phyloP scores from a whole-genome alignment of 2,797 vertebrate genomes.

The Dicrostonyx torquatus region DNA sequence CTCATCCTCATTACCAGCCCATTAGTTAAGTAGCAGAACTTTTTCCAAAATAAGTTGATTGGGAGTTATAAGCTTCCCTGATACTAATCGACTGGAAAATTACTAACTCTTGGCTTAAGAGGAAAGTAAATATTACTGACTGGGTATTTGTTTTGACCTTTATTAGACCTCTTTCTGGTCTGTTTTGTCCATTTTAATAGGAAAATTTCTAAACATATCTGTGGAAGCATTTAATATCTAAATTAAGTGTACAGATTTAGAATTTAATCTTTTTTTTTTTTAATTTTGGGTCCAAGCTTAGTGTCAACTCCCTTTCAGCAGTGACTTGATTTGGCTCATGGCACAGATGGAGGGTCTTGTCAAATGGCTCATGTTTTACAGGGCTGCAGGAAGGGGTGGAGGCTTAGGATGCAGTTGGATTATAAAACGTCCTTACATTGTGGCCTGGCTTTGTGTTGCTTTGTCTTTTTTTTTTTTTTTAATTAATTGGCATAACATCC shows the following conservation, averaged over 20 bases:
- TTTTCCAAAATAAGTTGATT: slow-evolving; percentile 32
- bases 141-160: slow-evolving; percentile 54
- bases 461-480: slow-evolving; percentile 26
- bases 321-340: slow-evolving; percentile 26
- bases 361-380: neutral
- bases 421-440: neutral
- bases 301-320: slow-evolving; percentile 13
- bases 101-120: slow-evolving; percentile 1
- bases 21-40: slow-evolving; percentile 22
- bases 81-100: slow-evolving; percentile 48
- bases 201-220: slow-evolving; percentile 42
- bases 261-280: neutral
- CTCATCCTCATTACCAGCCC: neutral
- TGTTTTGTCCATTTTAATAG: slow-evolving; percentile 42
- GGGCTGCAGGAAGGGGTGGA: neutral
- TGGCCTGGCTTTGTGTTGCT: slow-evolving; percentile 50
- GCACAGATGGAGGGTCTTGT: neutral
- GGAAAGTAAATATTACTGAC: slow-evolving; percentile 26
- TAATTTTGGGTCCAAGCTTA: slow-evolving; percentile 8
- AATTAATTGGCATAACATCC: slow-evolving; percentile 69
- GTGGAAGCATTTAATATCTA: slow-evolving; percentile 29
- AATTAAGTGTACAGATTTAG: slow-evolving; percentile 33
- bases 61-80: slow-evolving; percentile 1
- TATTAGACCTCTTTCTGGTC: slow-evolving; percentile 23
- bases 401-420: neutral